phyloP scores from a whole-genome alignment of 1,140 invertebrate species.

The Ceratitis capitata region DNA sequence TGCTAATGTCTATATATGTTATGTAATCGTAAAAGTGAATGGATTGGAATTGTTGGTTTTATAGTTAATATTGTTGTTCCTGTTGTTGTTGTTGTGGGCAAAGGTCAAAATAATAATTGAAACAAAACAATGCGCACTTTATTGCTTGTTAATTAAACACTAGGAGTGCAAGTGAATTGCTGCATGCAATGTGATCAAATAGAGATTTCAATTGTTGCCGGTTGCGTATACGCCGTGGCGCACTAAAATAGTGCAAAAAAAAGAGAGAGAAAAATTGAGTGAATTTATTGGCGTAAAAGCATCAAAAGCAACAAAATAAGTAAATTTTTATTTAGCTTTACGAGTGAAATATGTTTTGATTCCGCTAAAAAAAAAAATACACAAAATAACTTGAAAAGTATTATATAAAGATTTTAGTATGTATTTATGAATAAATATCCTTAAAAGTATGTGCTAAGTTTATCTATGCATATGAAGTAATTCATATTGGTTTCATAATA shows the following conservation, averaged over 20 bases:
- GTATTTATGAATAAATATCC: too few relatives aligned
- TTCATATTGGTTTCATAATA: too few relatives aligned
- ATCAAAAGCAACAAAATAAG: too few relatives aligned
- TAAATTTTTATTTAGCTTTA: too few relatives aligned
- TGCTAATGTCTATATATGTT: background rate
- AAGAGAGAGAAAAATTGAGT: too few relatives aligned
- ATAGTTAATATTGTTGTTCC: background rate
- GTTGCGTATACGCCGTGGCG: background rate
- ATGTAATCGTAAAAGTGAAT: background rate
- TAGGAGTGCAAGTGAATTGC: background rate
- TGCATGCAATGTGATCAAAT: background rate
- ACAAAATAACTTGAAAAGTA: too few relatives aligned
- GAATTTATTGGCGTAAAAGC: too few relatives aligned
- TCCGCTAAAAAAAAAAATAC: too few relatives aligned
- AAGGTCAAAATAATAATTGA: background rate
- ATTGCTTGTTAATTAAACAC: conserved; percentile 34
- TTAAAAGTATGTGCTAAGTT: too few relatives aligned
- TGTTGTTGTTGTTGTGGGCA: background rate
- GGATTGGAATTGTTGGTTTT: background rate
- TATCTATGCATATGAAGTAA: too few relatives aligned
- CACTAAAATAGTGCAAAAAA: background rate
- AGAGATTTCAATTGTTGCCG: background rate
- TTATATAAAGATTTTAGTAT: too few relatives aligned
- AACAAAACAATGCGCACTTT: background rate
- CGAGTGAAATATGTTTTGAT: too few relatives aligned